Percentiles rank a stretch among this genome's conserved stretches.
Conservation (phyloP, 2,113 vertebrate genomes). For the Pygoscelis antarcticus region DNA sequence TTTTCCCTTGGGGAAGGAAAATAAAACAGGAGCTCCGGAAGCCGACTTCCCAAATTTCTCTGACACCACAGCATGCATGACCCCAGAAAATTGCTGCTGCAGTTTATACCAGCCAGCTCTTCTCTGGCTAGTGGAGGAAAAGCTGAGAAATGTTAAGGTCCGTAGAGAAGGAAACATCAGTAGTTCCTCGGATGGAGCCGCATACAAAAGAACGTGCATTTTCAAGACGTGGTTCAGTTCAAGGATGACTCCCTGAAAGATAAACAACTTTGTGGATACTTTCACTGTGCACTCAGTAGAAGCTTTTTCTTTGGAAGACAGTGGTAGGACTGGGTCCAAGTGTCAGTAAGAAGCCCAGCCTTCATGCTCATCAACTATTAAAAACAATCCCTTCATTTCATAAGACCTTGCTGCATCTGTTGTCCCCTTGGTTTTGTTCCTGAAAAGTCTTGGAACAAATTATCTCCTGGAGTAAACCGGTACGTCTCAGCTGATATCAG, state of each 20-base stretch:
- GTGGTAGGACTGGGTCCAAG: background rate
- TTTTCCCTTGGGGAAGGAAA: background rate
- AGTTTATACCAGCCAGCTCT: background rate
- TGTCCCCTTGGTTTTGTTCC: background rate
- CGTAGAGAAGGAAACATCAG: background rate
- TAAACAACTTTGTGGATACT: background rate
- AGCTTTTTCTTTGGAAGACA: background rate
- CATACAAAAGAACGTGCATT: background rate
- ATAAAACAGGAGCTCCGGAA: background rate
- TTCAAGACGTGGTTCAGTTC: background rate
- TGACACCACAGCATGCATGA: background rate
- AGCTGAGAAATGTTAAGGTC: background rate
- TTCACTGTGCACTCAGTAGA: background rate
- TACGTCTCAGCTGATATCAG: background rate
- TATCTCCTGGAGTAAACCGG: background rate
- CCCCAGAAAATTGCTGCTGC: background rate
- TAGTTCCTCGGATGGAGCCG: background rate
- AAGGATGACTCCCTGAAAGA: background rate
- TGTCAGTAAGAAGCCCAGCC: background rate
- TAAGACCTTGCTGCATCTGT: background rate
- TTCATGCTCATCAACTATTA: background rate
- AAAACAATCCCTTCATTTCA: constrained; percentile 16
- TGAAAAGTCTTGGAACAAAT: background rate
- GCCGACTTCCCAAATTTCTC: constrained; percentile 1
- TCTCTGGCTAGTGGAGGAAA: background rate